A percentile compares a stretch with the other conserved stretches of the same genome.
Evolutionary conservation across 2,888 invertebrate species (phyloP).

Genomic region (Hydrotaea cyrtoneurina): DNA sequence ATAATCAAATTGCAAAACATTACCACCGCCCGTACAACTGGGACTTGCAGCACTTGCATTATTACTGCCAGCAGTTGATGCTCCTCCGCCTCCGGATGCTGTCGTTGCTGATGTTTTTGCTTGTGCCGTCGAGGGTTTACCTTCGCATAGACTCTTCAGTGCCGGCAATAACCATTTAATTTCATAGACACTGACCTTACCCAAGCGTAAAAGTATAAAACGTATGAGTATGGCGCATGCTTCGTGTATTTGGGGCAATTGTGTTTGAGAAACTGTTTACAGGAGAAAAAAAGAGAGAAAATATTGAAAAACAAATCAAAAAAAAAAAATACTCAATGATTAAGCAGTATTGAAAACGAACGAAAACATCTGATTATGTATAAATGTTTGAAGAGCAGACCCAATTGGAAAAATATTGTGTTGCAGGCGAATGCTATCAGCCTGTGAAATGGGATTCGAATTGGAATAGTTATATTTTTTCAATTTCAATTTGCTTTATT

Average conservation of each 20-base stretch:
- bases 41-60: conserved; percentile 47
- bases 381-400: conserved; percentile 54
- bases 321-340: conserved; percentile 49
- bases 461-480: too few species aligned
- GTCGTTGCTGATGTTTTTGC: conserved; percentile 36
- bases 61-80: conserved; percentile 39
- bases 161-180: conserved; percentile 85
- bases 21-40: conserved; percentile 39
- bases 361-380: conserved; percentile 48
- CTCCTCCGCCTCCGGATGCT: conserved; percentile 32
- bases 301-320: conserved; percentile 38
- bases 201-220: conserved; percentile 82
- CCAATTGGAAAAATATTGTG: background rate
- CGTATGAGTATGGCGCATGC: conserved; percentile 86
- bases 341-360: conserved; percentile 84
- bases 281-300: conserved; percentile 60
- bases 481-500: too few species aligned
- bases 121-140: conserved; percentile 77
- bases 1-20: conserved; percentile 84
- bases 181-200: conserved; percentile 78
- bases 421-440: too few species aligned
- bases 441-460: too few species aligned
- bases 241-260: conserved; percentile 85
- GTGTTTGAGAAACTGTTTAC: conserved; percentile 85
- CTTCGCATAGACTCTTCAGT: conserved; percentile 87